A percentile compares a stretch with the other conserved stretches of the same genome.
Conservation (phyloP, 2,888 invertebrate genomes). For the Oligia fasciuncula region DNA sequence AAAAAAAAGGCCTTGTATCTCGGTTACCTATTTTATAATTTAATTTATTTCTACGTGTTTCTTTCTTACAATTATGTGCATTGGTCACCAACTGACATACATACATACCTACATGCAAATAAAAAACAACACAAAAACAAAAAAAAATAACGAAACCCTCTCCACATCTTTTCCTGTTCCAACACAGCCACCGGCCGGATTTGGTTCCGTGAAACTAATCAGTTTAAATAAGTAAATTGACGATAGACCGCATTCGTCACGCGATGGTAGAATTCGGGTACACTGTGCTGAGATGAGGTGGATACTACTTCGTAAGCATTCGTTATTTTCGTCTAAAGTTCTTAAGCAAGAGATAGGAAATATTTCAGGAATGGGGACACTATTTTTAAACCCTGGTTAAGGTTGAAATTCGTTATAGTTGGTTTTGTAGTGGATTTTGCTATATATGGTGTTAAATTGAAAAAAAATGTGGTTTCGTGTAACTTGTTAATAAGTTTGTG, state of each 20-base stretch:
- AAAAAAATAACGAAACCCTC: neutral
- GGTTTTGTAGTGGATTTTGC: neutral
- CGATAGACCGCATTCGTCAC: conserved; percentile 75
- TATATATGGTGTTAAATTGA: too few relatives aligned
- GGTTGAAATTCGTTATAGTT: neutral
- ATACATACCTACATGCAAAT: neutral
- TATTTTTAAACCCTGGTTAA: too few relatives aligned
- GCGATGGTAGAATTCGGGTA: conserved; percentile 73
- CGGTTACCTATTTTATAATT: too few relatives aligned
- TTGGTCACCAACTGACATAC: too few relatives aligned
- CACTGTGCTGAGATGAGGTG: conserved; percentile 14
- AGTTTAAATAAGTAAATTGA: conserved; percentile 88
- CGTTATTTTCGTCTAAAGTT: conserved; percentile 15
- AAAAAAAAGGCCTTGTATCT: too few relatives aligned
- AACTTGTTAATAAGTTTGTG: too few relatives aligned
- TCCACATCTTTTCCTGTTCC: conserved; percentile 49
- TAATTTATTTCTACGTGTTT: too few relatives aligned
- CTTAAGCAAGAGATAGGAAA: neutral
- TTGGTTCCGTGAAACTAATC: conserved; percentile 89
- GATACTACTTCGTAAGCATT: neutral
- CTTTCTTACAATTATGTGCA: too few relatives aligned
- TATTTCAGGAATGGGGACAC: neutral
- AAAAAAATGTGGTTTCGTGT: too few relatives aligned
- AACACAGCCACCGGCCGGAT: conserved; percentile 86
- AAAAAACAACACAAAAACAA: fast-evolving